Base-by-base conservation (phyloP, 2,888 invertebrate species). In the Drosophila maculinotata region DNA sequence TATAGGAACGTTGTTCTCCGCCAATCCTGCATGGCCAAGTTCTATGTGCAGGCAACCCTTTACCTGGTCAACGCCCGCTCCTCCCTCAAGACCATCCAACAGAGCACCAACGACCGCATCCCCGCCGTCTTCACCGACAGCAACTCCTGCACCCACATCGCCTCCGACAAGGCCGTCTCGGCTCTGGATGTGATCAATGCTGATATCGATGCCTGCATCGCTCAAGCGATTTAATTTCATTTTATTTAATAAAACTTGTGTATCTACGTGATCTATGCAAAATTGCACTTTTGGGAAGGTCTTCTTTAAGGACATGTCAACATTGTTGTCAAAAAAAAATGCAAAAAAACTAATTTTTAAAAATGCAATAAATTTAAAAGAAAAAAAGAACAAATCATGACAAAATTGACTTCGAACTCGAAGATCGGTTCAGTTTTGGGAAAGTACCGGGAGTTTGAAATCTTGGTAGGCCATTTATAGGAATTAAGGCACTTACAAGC, bases 11-110 rank as follows among this genome's bases (percentile, higher is more conserved):
- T n/a, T 0, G 17, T 81, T 1, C 23, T 82, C 5, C 62, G 54
- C n/a, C 57, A 49, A 8, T 9, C 71, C 20, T 89, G 89, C 62
- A 78, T 78, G 68, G 44, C 78, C 38, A 75, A 69, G 36, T 68
- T 87, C 31, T 66, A 70, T 8, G 0, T 87, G 0, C 79, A 88
- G 68, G 73, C 48, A 5, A 69, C 79, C 1, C 0, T 84, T 15
- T 89, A 69, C n/a, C 1, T 82, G 56, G 63, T 71, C 4, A 73
- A 14, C 23, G 69, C 88, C 1, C 71, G 71, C 28, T 60, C 59
- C 38, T 89, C 89, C 1, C 31, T 88, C 12, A 82, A 76, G 28
- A 88, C 82, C 57, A 89, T 90, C 49, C 31, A 31, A n/a, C 3
- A 79, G 35, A 67, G 69, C 54, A 79, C 69, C 38, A 82, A 64